phyloP scores from a whole-genome alignment of 2,888 invertebrate genomes.

The Adela reaumurella region DNA sequence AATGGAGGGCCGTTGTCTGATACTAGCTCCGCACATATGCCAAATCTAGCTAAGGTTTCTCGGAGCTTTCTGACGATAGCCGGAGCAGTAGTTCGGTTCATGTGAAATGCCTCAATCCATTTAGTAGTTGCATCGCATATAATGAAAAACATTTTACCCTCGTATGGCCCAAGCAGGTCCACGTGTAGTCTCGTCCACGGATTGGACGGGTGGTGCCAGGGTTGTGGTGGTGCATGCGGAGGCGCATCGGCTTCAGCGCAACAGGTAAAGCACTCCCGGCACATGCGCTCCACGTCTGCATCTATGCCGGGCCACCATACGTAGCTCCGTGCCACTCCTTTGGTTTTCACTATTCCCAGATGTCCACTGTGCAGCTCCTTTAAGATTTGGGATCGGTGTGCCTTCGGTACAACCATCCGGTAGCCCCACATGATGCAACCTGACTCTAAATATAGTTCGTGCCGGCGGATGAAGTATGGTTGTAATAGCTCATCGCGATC shows the following conservation, averaged over 20 bases:
- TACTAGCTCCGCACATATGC: too few species aligned
- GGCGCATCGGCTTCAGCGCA: slow-evolving; percentile 6
- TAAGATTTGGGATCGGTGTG: slow-evolving; percentile 6
- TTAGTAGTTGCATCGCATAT: too few species aligned
- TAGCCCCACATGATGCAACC: slow-evolving; percentile 9
- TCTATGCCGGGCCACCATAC: slow-evolving; percentile 14
- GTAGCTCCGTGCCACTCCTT: slow-evolving; percentile 8
- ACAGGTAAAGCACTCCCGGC: slow-evolving; percentile 9
- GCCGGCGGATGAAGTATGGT: slow-evolving; percentile 5
- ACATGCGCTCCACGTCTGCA: slow-evolving; percentile 8
- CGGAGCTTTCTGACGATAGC: too few species aligned
- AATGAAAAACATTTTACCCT: too few species aligned
- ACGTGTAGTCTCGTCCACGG: slow-evolving; percentile 13
- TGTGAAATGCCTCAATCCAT: too few species aligned
- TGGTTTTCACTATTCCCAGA: slow-evolving; percentile 14
- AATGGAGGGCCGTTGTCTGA: too few species aligned
- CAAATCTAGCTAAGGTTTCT: too few species aligned
- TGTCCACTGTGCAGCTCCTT: slow-evolving; percentile 12
- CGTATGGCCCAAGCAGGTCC: too few species aligned
- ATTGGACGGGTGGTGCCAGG: slow-evolving; percentile 10
- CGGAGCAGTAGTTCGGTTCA: too few species aligned
- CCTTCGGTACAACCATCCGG: slow-evolving; percentile 8
- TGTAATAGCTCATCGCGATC: background rate
- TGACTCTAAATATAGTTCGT: slow-evolving; percentile 4
- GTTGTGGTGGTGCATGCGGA: slow-evolving; percentile 9